A percentile compares a stretch with the other conserved stretches of the same genome.
These are phyloP conservation scores for Chloroclysta siterata DNA, from an alignment of 2,888 invertebrate species.

Conservation along the genomic window DNA sequence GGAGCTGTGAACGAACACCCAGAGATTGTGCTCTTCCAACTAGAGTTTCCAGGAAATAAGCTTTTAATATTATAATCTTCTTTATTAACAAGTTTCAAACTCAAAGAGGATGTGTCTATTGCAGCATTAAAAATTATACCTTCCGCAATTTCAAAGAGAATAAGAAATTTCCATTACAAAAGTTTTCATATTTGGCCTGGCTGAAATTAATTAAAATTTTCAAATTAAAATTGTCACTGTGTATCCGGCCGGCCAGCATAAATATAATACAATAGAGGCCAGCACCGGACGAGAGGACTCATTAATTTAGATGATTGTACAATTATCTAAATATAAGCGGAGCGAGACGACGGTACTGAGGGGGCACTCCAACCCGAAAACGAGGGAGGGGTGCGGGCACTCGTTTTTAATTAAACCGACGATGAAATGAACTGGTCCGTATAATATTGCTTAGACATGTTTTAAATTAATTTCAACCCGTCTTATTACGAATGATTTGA, in stretches of 20 bases:
- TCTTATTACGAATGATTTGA: constrained; percentile 69
- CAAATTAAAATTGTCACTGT: constrained; percentile 72
- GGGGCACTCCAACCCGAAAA: constrained; percentile 81
- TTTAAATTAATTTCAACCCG: constrained; percentile 81
- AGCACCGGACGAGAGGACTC: constrained; percentile 83
- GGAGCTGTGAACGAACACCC: constrained; percentile 75
- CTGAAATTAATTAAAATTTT: constrained; percentile 61
- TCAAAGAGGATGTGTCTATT: constrained; percentile 17
- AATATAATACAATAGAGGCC: constrained; percentile 79
- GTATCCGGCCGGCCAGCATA: constrained; percentile 68
- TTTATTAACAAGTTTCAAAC: constrained; percentile 38
- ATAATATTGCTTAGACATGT: constrained; percentile 85
- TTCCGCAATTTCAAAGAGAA: constrained; percentile 20
- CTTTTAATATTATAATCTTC: constrained; percentile 44
- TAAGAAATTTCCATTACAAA: constrained; percentile 29
- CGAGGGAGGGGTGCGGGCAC: constrained; percentile 81
- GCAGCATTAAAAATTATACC: constrained; percentile 14
- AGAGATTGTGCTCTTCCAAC: constrained; percentile 59
- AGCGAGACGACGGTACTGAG: constrained; percentile 75
- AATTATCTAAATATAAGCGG: constrained; percentile 85
- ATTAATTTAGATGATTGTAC: constrained; percentile 86
- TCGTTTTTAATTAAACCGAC: constrained; percentile 85
- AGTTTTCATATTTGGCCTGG: constrained; percentile 30
- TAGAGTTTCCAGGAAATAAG: constrained; percentile 36
- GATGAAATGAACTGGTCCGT: constrained; percentile 85